These are phyloP conservation scores for Chloroceryle amazona DNA, from an alignment of 2,797 vertebrate genomes.

Conservation along the genomic window DNA sequence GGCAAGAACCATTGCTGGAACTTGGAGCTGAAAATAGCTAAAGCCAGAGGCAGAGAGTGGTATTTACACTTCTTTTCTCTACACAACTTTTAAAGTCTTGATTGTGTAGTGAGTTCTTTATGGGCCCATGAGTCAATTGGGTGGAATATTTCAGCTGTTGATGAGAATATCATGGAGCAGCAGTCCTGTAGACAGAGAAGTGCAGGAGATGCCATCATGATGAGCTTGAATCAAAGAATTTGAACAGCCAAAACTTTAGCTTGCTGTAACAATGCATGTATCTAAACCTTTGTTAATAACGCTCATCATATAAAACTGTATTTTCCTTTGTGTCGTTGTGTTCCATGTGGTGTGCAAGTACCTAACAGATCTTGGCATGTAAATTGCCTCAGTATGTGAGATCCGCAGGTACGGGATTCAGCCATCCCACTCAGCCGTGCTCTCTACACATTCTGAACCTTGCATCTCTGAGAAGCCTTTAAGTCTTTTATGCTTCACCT, in stretches of 20 bases:
- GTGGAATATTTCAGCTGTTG: not conserved
- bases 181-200: not conserved
- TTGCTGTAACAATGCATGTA: accelerated
- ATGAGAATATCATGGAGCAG: not conserved
- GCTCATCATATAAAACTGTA: not conserved
- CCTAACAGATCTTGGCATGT: not conserved
- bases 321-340: not conserved
- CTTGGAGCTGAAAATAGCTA: not conserved
- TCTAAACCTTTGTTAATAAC: not conserved
- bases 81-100: not conserved
- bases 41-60: not conserved
- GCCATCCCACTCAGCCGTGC: accelerated
- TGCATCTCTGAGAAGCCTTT: not conserved
- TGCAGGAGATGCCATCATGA: not conserved
- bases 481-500: not conserved
- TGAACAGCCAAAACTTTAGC: not conserved
- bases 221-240: not conserved
- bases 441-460: not conserved
- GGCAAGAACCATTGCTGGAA: not conserved
- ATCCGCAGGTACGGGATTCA: not conserved
- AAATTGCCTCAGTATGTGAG: not conserved
- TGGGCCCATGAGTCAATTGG: too few species aligned
- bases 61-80: not conserved
- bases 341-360: too few species aligned
- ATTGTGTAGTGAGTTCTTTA: not conserved